Evolutionary conservation across 1,140 invertebrate species (phyloP).

Genomic region (Dolichoris vasculosae): DNA sequence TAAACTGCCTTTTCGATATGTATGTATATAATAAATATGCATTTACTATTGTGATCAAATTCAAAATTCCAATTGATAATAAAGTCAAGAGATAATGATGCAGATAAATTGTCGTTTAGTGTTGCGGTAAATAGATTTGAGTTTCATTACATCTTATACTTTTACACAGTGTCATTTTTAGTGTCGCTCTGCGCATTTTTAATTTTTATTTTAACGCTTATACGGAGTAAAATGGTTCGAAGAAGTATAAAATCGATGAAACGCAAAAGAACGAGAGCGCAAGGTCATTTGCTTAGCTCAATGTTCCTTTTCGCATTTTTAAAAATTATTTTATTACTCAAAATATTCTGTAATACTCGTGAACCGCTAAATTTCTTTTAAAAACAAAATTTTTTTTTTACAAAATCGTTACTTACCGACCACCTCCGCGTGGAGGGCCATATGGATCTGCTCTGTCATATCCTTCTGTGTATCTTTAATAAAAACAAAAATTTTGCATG

Average conservation of each 20-base stretch:
- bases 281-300: conserved; percentile 49
- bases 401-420: conserved; percentile 68
- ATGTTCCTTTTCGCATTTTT: conserved; percentile 48
- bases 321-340: conserved; percentile 29
- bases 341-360: conserved; percentile 24
- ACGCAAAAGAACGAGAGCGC: conserved; percentile 54
- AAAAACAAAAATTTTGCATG: conserved; percentile 21
- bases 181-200: conserved; percentile 61
- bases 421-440: conserved; percentile 68
- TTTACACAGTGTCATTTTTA: conserved; percentile 61
- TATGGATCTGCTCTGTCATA: conserved; percentile 73
- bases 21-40: not conserved
- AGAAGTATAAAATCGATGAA: conserved; percentile 49
- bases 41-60: not conserved
- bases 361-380: conserved; percentile 38
- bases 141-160: conserved; percentile 72
- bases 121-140: conserved; percentile 27
- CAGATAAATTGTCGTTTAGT: conserved; percentile 22
- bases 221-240: conserved; percentile 54
- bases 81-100: not conserved
- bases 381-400: conserved; percentile 45
- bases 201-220: conserved; percentile 57
- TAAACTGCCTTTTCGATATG: conserved; percentile 20
- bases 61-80: not conserved
- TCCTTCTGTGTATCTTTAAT: conserved; percentile 68